Evolutionary conservation across 2,113 vertebrate genomes (phyloP).

Genomic region (Glaucomys volans): DNA sequence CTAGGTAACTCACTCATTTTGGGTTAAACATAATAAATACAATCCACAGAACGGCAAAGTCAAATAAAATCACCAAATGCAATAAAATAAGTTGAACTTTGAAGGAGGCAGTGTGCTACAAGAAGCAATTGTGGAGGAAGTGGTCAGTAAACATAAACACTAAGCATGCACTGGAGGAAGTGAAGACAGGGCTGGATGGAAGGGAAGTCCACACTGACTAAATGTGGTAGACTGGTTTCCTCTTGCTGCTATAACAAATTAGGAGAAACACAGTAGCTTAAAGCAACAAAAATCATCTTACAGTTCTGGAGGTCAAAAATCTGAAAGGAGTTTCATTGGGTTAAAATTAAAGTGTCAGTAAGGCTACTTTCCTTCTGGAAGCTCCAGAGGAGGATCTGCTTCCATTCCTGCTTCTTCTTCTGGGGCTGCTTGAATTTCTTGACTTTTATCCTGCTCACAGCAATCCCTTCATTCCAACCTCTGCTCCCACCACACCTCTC

Average conservation of each 20-base stretch:
- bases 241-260: background rate
- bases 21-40: background rate
- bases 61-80: background rate
- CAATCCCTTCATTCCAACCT: background rate
- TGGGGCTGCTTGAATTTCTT: background rate
- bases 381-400: background rate
- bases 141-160: background rate
- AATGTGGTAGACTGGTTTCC: background rate
- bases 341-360: background rate
- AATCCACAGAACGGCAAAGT: background rate
- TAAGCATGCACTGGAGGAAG: background rate
- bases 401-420: background rate
- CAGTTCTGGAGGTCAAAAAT: background rate
- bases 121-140: fast-evolving
- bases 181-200: background rate
- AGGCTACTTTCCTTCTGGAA: background rate
- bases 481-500: background rate
- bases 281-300: background rate
- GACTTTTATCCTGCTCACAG: fast-evolving
- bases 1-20: background rate
- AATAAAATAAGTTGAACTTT: background rate
- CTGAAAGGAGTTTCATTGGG: background rate
- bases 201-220: background rate
- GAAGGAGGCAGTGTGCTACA: background rate
- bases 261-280: background rate